Percentiles rank a stretch among this genome's conserved stretches.
These are phyloP conservation scores for Helicolenus hilgendorfi DNA, from an alignment of 2,797 vertebrate species.

Conservation along the genomic window DNA sequence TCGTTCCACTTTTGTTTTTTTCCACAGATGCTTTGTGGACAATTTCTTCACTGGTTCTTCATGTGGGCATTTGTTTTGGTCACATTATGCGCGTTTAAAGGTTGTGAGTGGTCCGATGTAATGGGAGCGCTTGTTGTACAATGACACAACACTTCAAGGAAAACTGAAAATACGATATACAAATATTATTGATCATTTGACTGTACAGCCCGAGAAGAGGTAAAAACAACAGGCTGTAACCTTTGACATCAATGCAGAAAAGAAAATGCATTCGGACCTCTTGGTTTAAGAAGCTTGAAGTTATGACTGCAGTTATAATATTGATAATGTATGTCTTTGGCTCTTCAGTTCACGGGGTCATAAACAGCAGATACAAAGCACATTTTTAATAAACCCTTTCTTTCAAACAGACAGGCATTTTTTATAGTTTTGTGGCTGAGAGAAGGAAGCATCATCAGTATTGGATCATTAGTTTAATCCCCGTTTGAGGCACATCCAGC, in stretches of 20 bases:
- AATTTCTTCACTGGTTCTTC: not conserved
- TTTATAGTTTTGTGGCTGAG: not conserved
- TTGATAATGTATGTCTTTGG: not conserved
- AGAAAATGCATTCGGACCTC: not conserved
- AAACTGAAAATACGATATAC: not conserved
- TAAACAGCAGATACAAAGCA: not conserved
- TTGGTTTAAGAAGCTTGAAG: not conserved
- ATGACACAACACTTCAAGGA: not conserved
- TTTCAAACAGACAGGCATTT: slow-evolving; percentile 19
- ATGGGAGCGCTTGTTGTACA: not conserved
- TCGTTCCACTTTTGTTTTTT: not conserved
- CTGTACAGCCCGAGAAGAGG: not conserved
- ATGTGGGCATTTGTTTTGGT: not conserved
- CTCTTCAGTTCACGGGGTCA: not conserved
- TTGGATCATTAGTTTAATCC: slow-evolving; percentile 38
- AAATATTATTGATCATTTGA: not conserved
- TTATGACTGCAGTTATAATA: not conserved
- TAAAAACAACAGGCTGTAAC: not conserved
- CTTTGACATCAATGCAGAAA: not conserved
- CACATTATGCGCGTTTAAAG: not conserved
- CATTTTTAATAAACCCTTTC: slow-evolving; percentile 40
- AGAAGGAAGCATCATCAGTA: not conserved
- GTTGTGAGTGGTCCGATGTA: not conserved
- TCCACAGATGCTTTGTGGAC: not conserved
- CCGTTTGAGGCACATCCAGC: slow-evolving; percentile 40